Percentiles rank a stretch among this genome's conserved stretches.
Evolutionary conservation across 2,888 invertebrate species (phyloP).

Genomic region (Toxonevra muliebris): DNA sequence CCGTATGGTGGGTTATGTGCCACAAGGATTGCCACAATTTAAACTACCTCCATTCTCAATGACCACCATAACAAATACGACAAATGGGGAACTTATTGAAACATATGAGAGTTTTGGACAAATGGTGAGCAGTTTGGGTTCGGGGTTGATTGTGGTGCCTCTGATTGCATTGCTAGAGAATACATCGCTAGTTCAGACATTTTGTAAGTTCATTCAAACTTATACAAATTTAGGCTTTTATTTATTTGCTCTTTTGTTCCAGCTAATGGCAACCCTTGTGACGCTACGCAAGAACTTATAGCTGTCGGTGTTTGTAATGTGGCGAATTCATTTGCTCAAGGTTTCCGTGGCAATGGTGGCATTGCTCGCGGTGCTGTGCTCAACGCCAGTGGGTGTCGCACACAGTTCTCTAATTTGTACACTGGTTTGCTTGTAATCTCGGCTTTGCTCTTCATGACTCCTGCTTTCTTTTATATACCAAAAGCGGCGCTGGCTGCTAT

Average conservation of each 20-base stretch:
- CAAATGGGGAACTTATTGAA: conserved; percentile 61
- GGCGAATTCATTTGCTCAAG: conserved; percentile 85
- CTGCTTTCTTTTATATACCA: conserved; percentile 87
- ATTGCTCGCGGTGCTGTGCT: conserved; percentile 88
- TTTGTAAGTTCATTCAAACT: conserved; percentile 47
- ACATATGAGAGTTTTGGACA: conserved; percentile 68
- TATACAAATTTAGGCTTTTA: not conserved
- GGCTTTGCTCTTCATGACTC: conserved; percentile 86
- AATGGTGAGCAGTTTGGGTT: conserved; percentile 82
- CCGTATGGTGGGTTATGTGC: conserved; percentile 77
- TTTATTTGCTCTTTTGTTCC: conserved; percentile 2
- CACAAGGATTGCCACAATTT: conserved; percentile 76
- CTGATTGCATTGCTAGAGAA: conserved; percentile 88
- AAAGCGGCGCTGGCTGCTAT: conserved; percentile 87
- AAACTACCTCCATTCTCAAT: conserved; percentile 76
- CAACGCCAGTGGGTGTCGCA: conserved; percentile 88
- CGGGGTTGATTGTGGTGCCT: conserved; percentile 86
- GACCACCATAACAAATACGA: conserved; percentile 68
- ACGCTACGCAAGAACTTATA: conserved; percentile 91
- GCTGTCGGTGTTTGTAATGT: conserved; percentile 83
- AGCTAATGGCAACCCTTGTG: conserved; percentile 82
- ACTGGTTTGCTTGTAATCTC: conserved; percentile 85
- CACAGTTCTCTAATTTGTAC: conserved; percentile 84
- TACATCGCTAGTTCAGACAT: conserved; percentile 74
- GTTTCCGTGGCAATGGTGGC: conserved; percentile 84